Conservation (phyloP, 1,140 invertebrate genomes). For the Sminthurinus signatus region DNA sequence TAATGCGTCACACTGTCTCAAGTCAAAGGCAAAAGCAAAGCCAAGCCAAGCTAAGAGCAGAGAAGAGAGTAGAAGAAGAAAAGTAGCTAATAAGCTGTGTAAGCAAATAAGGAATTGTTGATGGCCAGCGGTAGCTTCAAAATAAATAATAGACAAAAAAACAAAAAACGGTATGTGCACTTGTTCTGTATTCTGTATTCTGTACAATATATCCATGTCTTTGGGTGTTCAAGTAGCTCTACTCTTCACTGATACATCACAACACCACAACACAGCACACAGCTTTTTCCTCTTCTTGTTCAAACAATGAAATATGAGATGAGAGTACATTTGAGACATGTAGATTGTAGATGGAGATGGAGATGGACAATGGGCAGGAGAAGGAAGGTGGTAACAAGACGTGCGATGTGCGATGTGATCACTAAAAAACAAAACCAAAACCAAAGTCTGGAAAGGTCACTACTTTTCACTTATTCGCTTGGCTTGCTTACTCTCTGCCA, state of each 20-base stretch:
- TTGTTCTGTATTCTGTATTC: too few relatives aligned
- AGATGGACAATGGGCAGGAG: neutral
- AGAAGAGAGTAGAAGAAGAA: neutral
- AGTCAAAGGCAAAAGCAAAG: neutral
- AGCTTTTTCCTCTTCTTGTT: too few relatives aligned
- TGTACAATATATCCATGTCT: too few relatives aligned
- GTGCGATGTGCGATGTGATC: slow-evolving; percentile 28
- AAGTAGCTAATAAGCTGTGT: slow-evolving; percentile 4
- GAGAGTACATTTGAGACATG: too few relatives aligned
- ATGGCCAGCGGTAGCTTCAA: neutral
- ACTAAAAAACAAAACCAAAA: too few relatives aligned
- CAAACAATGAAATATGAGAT: too few relatives aligned
- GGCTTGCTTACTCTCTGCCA: slow-evolving; percentile 21
- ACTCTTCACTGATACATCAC: too few relatives aligned
- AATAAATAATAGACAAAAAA: neutral
- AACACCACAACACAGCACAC: too few relatives aligned
- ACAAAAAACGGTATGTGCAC: too few relatives aligned
- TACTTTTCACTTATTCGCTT: neutral
- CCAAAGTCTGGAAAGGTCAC: slow-evolving; percentile 33
- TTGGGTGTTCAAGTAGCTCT: too few relatives aligned
- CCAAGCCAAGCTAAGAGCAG: neutral
- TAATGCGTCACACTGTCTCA: slow-evolving; percentile 6
- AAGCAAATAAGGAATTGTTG: slow-evolving; percentile 6
- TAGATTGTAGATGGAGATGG: slow-evolving; percentile 1
- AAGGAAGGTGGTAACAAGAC: slow-evolving; percentile 28